Evolutionary conservation across 2,797 vertebrate species (phyloP).

Genomic region (Sorex maritimensis): DNA sequence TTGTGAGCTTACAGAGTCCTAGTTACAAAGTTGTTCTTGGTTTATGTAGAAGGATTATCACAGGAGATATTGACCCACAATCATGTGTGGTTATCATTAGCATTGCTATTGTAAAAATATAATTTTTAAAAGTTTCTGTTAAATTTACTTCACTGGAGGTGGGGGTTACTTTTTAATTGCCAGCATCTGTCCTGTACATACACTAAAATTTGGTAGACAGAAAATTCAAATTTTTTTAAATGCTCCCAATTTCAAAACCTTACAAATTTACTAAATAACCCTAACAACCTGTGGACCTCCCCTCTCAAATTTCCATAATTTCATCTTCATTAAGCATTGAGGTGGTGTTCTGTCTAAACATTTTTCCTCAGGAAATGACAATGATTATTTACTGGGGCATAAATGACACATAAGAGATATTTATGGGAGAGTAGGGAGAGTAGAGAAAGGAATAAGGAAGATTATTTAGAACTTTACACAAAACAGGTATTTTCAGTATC

Average conservation of each 20-base stretch:
- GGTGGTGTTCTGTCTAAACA: not conserved
- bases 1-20: conserved; percentile 84
- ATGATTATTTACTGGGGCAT: conserved; percentile 25
- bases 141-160: conserved; percentile 80
- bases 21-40: conserved; percentile 85
- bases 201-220: conserved; percentile 62
- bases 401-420: conserved; percentile 47
- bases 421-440: not conserved
- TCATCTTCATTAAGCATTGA: conserved; percentile 63
- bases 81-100: conserved; percentile 82
- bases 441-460: conserved; percentile 73
- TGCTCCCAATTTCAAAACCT: conserved; percentile 44
- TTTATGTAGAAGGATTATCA: conserved; percentile 86
- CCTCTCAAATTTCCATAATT: conserved; percentile 44
- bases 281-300: conserved; percentile 32
- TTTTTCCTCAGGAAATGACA: conserved; percentile 65
- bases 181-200: conserved; percentile 64
- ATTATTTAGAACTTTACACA: conserved; percentile 65
- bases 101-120: conserved; percentile 76
- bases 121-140: conserved; percentile 80
- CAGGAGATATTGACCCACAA: conserved; percentile 82
- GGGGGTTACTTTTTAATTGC: conserved; percentile 83
- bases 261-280: conserved; percentile 61
- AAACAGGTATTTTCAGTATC: conserved; percentile 62
- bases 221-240: conserved; percentile 57